Conservation (phyloP, 2,113 vertebrate species). For the human region DNA sequence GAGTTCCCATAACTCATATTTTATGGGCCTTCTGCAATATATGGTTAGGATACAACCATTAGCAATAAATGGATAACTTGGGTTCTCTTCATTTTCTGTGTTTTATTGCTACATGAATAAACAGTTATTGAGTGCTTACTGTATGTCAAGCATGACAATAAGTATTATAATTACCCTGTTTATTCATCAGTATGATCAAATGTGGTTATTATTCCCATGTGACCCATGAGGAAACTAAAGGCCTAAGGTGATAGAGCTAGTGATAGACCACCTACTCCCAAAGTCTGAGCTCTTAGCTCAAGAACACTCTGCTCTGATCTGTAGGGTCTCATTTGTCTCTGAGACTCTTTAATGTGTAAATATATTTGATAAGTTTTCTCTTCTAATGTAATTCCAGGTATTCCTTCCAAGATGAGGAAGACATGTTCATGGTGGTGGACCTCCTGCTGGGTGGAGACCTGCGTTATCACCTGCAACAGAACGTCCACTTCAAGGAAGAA, state of each 20-base stretch:
- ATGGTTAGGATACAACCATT: background rate
- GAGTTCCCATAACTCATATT: background rate
- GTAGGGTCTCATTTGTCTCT: background rate
- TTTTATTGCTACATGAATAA: background rate
- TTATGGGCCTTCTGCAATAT: background rate
- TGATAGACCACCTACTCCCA: background rate
- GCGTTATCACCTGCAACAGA: conserved; percentile 97
- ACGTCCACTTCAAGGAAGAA: conserved; percentile 93
- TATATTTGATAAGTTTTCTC: background rate
- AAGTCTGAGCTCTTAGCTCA: background rate
- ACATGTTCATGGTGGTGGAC: conserved; percentile 99
- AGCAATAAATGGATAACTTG: background rate
- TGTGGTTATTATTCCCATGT: background rate
- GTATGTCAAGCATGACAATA: background rate
- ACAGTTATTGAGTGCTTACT: background rate
- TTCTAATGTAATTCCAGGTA: conserved; percentile 86
- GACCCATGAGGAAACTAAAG: background rate
- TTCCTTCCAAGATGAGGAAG: conserved; percentile 98
- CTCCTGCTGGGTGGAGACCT: conserved; percentile 96
- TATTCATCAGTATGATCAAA: background rate
- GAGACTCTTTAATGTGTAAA: background rate
- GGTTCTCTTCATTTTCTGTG: background rate
- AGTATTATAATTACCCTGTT: background rate
- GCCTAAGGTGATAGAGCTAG: background rate
- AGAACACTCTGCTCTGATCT: background rate